These are phyloP conservation scores for Oryzias sinensis DNA, from an alignment of 2,797 vertebrate genomes.

Conservation along the genomic window DNA sequence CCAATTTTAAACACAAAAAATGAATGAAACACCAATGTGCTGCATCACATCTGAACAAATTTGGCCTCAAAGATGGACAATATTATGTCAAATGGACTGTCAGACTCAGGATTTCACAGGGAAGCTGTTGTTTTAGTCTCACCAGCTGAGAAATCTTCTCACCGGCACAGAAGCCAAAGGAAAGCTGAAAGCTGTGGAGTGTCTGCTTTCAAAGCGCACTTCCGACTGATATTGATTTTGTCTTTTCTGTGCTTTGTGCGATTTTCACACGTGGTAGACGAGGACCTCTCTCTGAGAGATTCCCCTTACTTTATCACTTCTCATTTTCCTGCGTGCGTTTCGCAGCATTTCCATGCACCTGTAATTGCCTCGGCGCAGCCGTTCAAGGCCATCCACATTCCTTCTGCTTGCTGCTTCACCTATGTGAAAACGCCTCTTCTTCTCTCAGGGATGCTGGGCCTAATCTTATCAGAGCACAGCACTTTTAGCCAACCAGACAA, in stretches of 20 bases:
- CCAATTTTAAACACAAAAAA: too few species aligned
- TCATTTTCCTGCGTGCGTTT: constrained; percentile 8
- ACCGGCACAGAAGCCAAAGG: constrained; percentile 16
- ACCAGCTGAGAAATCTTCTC: constrained; percentile 16
- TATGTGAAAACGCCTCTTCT: constrained; percentile 34
- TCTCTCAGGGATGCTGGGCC: constrained; percentile 32
- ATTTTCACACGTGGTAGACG: constrained; percentile 10
- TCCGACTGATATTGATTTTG: constrained; percentile 17
- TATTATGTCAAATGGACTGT: too few species aligned
- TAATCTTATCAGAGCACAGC: constrained; percentile 49
- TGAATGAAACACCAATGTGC: too few species aligned
- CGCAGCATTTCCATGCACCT: constrained; percentile 11
- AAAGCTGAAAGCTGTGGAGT: constrained; percentile 3
- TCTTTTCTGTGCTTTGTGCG: constrained; percentile 21
- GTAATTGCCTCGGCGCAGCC: constrained; percentile 34
- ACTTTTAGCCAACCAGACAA: constrained; percentile 34
- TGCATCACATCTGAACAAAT: too few species aligned
- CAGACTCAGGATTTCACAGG: too few species aligned
- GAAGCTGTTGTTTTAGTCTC: constrained; percentile 7
- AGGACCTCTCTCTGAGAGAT: constrained; percentile 29
- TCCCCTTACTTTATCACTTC: not conserved
- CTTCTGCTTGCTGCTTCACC: constrained; percentile 34
- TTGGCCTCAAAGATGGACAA: too few species aligned
- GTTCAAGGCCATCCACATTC: constrained; percentile 24
- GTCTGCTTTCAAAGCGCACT: constrained; percentile 22